These are phyloP conservation scores for Plecturocebus donacophilus DNA, from an alignment of 2,113 vertebrate genomes.

Conservation along the genomic window DNA sequence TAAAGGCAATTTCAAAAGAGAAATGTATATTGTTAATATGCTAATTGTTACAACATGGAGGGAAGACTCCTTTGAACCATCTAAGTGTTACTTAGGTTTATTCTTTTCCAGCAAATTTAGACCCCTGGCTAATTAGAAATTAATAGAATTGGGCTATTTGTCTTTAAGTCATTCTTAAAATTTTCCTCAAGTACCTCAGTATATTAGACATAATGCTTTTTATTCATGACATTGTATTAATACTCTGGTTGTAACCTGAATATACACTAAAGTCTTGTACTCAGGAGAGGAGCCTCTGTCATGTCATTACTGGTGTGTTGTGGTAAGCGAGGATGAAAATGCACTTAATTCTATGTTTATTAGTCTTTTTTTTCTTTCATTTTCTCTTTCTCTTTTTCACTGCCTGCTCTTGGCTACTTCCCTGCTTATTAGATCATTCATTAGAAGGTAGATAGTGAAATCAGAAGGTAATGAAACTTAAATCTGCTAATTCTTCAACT, in stretches of 20 bases:
- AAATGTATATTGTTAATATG: neutral
- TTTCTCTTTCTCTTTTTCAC: neutral
- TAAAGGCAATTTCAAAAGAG: neutral
- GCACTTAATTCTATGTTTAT: neutral
- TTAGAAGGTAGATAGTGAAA: conserved; percentile 35
- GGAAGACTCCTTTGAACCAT: neutral
- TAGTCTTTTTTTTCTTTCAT: neutral
- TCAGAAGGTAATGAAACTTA: conserved; percentile 47
- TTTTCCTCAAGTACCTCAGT: rapidly evolving
- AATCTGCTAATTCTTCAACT: conserved; percentile 35
- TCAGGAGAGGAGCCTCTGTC: neutral
- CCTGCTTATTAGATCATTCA: neutral
- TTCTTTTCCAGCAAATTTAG: neutral
- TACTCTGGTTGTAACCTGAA: neutral
- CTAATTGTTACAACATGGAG: neutral
- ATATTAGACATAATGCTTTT: neutral
- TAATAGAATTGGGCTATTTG: neutral
- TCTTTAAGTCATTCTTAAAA: neutral
- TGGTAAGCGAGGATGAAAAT: no score
- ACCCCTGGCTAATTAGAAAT: neutral
- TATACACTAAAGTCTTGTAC: neutral
- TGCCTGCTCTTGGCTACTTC: neutral
- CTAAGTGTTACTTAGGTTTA: neutral
- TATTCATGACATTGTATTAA: neutral
- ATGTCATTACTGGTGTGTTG: rapidly evolving